Base-by-base conservation (phyloP, 2,888 invertebrate genomes). In the Andricus curvator region DNA sequence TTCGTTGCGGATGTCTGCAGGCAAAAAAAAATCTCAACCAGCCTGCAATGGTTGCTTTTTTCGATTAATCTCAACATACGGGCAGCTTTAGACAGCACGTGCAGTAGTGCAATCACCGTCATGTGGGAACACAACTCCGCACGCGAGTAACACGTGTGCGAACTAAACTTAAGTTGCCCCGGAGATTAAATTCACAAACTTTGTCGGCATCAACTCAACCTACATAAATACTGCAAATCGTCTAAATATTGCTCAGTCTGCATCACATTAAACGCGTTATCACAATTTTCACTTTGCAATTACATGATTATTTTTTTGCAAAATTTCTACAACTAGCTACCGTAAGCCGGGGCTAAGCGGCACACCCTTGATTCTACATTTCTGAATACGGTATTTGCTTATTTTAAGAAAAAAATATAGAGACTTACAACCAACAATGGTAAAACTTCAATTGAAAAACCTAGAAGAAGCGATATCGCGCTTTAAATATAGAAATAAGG, bases 31-130 rank as follows among this genome's bases (percentile, higher is more conserved):
- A 70, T 70, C 68, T 25, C 22, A 44, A 48, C 68, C 48, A 48
- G 68, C 68, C 48, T 48, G 44, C 48, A 70, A 51, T 70, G 68
- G 48, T 70, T 70, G 48, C 25, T 70, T 48, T 44, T 70, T 70
- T 70, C 29, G 44, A 70, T 51, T 70, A 70, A 70, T 70, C 48
- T 48, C 48, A 70, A 44, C 48, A 51, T 70, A 70, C 68, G 68
- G 68, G 68, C 22, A 70, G 68, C 68, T 70, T 70, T 70, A 70
- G 68, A 70, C 68, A 70, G 68, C 68, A 70, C 68, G 68, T 70
- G 68, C 68, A 70, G 68, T 48, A 70, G 68, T 25, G 68, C 68
- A 70, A 70, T 70, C 68, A 70, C 68, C 68, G 68, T 70, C 68
- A 70, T 70, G 68, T 70, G 68, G 68, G 68, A 70, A 70, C 68